phyloP scores from a whole-genome alignment of 1,140 invertebrate species.

The Heliconius eleuchia region DNA sequence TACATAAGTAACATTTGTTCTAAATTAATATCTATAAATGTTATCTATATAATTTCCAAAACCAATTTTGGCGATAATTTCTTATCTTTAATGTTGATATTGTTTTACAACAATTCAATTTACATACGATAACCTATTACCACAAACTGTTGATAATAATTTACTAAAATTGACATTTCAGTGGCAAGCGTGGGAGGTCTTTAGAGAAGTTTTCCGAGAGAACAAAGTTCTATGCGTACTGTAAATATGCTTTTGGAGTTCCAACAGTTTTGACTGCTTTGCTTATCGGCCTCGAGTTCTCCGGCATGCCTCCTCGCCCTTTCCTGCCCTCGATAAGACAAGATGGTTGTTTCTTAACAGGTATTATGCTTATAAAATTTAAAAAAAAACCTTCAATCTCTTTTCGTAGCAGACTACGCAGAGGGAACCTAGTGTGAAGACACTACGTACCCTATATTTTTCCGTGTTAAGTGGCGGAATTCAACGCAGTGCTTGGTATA shows the following conservation, averaged over 20 bases:
- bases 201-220: slow-evolving; percentile 52
- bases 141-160: not conserved
- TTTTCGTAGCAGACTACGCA: not conserved
- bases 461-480: no score
- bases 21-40: not conserved
- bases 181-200: slow-evolving; percentile 63
- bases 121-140: not conserved
- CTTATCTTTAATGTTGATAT: not conserved
- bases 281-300: slow-evolving; percentile 59
- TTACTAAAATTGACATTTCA: slow-evolving; percentile 41
- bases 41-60: not conserved
- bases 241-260: slow-evolving; percentile 63
- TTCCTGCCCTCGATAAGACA: slow-evolving; percentile 54
- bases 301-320: slow-evolving; percentile 51
- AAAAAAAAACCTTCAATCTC: no score
- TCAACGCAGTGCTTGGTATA: no score
- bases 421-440: no score
- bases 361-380: slow-evolving; percentile 36
- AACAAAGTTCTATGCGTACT: slow-evolving; percentile 56
- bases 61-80: not conserved
- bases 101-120: not conserved
- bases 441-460: no score
- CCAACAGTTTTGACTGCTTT: slow-evolving; percentile 56
- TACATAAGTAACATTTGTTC: not conserved
- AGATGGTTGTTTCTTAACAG: slow-evolving; percentile 64